Evolutionary conservation across 1,140 invertebrate species (phyloP), one percentile per base, ranked within the genome.

Genomic region (Caenorhabditis latens): DNA sequence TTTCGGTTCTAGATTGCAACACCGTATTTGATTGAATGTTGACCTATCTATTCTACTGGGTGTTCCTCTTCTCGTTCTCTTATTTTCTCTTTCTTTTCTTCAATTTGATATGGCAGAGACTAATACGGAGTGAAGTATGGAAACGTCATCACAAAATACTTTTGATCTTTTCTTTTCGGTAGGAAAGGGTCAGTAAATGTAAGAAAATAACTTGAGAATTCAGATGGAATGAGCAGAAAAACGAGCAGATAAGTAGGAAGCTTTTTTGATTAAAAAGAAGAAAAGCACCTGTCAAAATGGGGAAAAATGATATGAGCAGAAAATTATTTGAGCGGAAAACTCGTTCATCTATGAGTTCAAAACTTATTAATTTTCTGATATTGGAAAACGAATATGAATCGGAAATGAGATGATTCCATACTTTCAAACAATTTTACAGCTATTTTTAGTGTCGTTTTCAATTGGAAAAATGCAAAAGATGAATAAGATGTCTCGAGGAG

Each of bases 331-430:
- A 71, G 65, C 65, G 42, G 14, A 71, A 65, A 65, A 65, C 11
- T 71, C 8, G 24, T 71, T 71, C 42, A 43, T 71, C 40, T 43
- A 8, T 46, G 42, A 32, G 6, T 71, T 5, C 46, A 19, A 43
- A 71, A 43, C 8, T 24, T 42, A 16, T 67, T 43, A 67, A 43
- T 71, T 71, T 43, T 43, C 8, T 46, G 65, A 71, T 71, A 71
- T 14, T 46, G 40, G 40, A 43, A 32, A 71, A 71, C 65, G 42
- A 71, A 71, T 71, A 43, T 43, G 42, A 71, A 71, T 71, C 65
- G 65, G 65, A 71, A 71, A 71, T 71, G 40, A 71, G 65, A 71
- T 71, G 65, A 71, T 71, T 71, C 65, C 42, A 71, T 71, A 71
- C 65, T 71, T 71, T 46, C 40, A 5, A 43, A 19, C 65, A 71